Percentiles rank a stretch among this genome's conserved stretches.
Conservation (phyloP, 2,888 invertebrate species). For the Cheilosia scutellata region DNA sequence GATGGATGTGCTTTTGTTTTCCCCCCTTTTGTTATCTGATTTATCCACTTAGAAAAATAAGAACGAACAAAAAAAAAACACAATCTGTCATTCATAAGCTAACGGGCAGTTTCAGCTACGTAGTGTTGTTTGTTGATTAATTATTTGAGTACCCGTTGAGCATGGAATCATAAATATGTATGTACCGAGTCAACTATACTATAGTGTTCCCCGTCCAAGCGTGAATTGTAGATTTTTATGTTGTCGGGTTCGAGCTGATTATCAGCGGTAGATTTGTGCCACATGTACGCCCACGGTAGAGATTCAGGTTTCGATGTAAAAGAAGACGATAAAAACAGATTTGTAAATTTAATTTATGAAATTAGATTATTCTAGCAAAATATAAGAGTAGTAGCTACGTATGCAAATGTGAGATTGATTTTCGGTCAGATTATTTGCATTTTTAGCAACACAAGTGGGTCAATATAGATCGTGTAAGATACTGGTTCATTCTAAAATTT, state of each 20-base stretch:
- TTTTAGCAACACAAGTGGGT: not conserved
- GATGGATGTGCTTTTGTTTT: slow-evolving; percentile 43
- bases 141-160: slow-evolving; percentile 18
- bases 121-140: slow-evolving; percentile 24
- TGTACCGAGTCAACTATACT: not conserved
- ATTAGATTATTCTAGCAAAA: slow-evolving; percentile 1
- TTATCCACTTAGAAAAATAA: slow-evolving; percentile 21
- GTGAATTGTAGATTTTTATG: slow-evolving; percentile 11
- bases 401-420: not conserved
- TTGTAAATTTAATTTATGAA: slow-evolving; percentile 24
- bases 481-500: not conserved
- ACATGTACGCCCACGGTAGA: not conserved
- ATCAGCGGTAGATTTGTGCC: not conserved
- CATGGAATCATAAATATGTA: slow-evolving; percentile 7
- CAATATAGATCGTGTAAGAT: not conserved
- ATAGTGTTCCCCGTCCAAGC: slow-evolving; percentile 21
- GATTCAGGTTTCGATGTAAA: slow-evolving; percentile 4
- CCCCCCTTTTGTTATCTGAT: slow-evolving; percentile 32
- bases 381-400: not conserved
- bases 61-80: slow-evolving; percentile 3
- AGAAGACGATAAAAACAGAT: not conserved
- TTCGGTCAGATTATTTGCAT: not conserved
- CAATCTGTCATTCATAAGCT: slow-evolving; percentile 15
- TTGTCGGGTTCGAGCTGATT: not conserved
- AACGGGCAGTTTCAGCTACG: not conserved